Conservation (phyloP, 2,113 vertebrate species). For the Clupea harengus region DNA sequence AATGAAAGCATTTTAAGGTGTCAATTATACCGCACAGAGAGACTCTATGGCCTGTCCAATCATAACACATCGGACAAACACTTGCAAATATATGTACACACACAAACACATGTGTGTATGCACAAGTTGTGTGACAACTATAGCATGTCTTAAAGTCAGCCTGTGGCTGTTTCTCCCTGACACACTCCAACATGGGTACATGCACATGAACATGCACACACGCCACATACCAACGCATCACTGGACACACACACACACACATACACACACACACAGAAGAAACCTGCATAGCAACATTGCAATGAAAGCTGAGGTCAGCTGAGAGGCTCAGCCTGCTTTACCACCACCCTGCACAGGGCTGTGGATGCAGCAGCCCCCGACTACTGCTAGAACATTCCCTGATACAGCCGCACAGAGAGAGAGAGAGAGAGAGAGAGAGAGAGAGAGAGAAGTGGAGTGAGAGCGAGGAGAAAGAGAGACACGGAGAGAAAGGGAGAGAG, state of each 20-base stretch:
- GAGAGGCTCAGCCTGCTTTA: not conserved
- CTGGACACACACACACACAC: not conserved
- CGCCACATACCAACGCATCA: constrained; percentile 8
- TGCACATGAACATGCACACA: not conserved
- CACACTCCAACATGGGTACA: not conserved
- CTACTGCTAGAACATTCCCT: constrained; percentile 19
- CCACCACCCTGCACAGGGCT: not conserved
- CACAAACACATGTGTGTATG: not conserved
- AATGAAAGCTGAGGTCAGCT: not conserved
- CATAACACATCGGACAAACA: not conserved
- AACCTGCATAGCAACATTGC: constrained; percentile 12
- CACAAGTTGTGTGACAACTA: not conserved
- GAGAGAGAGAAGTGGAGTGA: not conserved
- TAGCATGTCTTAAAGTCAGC: not conserved
- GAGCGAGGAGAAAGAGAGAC: not conserved
- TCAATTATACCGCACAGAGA: not conserved
- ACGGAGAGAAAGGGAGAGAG: not conserved
- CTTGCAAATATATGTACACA: constrained; percentile 14
- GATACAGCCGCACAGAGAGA: constrained; percentile 14
- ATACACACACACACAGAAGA: constrained; percentile 15
- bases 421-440: not conserved
- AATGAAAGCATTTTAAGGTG: not conserved
- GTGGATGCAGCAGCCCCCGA: not conserved
- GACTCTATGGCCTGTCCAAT: not conserved
- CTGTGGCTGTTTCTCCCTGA: not conserved